Evolutionary conservation across 1,140 invertebrate genomes (phyloP).

Genomic region (Brachionus calyciflorus): DNA sequence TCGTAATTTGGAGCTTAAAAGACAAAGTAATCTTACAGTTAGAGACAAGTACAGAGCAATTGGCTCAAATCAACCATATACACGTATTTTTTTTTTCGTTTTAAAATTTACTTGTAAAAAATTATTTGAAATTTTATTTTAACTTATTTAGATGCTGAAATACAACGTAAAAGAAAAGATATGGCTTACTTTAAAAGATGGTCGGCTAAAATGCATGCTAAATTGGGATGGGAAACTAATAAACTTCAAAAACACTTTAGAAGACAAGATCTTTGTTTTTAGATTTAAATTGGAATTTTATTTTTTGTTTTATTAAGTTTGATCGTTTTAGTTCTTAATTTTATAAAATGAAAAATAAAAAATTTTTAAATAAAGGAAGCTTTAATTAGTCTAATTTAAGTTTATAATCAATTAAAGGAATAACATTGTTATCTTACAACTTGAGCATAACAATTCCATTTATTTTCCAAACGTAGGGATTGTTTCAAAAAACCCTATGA

Average conservation of each 20-base stretch:
- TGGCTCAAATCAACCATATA: constrained; percentile 36
- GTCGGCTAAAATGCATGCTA: constrained; percentile 72
- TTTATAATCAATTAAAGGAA: no score
- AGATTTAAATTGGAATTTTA: neutral
- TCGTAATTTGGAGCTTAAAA: constrained; percentile 43
- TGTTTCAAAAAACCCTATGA: no score
- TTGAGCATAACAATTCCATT: no score
- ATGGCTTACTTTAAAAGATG: constrained; percentile 77
- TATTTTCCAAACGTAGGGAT: no score
- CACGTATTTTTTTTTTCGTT: neutral
- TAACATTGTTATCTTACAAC: no score
- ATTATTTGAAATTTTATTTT: constrained; percentile 49
- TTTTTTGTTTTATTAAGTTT: neutral
- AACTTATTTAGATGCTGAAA: constrained; percentile 60
- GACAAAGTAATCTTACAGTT: constrained; percentile 5
- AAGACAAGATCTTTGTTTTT: constrained; percentile 20
- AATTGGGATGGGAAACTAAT: constrained; percentile 76
- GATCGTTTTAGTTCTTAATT: constrained; percentile 8
- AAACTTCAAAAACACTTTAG: constrained; percentile 80
- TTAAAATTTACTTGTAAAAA: constrained; percentile 53
- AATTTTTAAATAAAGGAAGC: neutral
- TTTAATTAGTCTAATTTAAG: no score
- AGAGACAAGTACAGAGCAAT: constrained; percentile 28
- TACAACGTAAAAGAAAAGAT: constrained; percentile 71
- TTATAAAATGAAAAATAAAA: neutral